Base-by-base conservation (phyloP, 1,140 invertebrate species). In the Cydia strobilella region DNA sequence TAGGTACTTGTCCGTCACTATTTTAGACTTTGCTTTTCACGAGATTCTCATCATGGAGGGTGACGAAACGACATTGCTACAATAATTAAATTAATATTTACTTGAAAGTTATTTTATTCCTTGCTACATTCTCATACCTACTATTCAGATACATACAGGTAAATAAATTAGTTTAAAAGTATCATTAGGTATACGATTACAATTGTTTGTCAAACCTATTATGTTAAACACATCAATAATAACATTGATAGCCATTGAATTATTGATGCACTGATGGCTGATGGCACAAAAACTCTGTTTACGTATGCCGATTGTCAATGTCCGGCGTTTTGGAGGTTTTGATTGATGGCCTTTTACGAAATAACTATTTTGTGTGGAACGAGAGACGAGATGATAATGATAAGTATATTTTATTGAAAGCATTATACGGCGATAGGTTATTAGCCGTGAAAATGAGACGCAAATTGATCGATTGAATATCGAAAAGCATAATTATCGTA, bases 251-350 rank as follows among this genome's bases (percentile, higher is more conserved):
- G 65, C 65, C 65, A 1, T 20, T 69, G 65, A 69, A 35, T 66
- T 15, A 69, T 69, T 69, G 31, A 69, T 69, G 65, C 65, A 35
- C 15, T 39, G 27, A 35, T n/a, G 27, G 65, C n/a, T 69, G 65
- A 23, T 18, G n/a, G 15, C 65, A 69, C 65, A 69, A 69, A 69
- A 69, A 69, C 65, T 51, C 48, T 69, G 27, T 35, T 69, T 69
- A 35, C 65, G 65, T 69, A 69, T 69, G 65, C 31, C 65, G 65
- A 69, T 69, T 69, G 65, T 69, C 65, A 35, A 69, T 69, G 42
- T 69, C 65, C 65, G 27, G 65, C n/a, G 54, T 59, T 59, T 20
- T 23, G 51, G 51, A 35, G 65, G 65, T 35, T 69, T 39, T 69
- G 65, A 69, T 69, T 69, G 65, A 69, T 69, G 27, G 31, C 65